A percentile compares a stretch with the other conserved stretches of the same genome.
phyloP scores from a whole-genome alignment of 2,113 vertebrate species.

The Crotalus viridis region DNA sequence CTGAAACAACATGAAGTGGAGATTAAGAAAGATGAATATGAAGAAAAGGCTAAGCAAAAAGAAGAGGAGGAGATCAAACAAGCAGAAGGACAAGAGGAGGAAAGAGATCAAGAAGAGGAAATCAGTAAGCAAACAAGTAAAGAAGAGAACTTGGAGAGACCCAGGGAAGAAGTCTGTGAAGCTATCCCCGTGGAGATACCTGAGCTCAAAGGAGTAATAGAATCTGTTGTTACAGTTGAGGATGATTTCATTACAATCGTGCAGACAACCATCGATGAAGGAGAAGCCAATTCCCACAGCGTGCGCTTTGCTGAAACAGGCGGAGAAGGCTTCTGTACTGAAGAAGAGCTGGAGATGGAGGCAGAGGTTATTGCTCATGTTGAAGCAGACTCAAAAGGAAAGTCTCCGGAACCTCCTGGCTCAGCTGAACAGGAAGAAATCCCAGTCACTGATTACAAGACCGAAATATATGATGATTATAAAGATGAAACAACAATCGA shows the following conservation, averaged over 20 bases:
- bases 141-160: conserved; percentile 46
- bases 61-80: conserved; percentile 66
- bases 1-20: not conserved
- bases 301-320: conserved; percentile 88
- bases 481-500: conserved; percentile 97
- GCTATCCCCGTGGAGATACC: conserved; percentile 55
- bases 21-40: conserved; percentile 42
- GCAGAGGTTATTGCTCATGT: conserved; percentile 69
- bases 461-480: conserved; percentile 90
- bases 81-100: conserved; percentile 58
- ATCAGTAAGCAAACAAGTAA: conserved; percentile 52
- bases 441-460: conserved; percentile 80
- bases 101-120: conserved; percentile 63
- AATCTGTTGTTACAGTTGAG: conserved; percentile 94
- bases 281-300: conserved; percentile 86
- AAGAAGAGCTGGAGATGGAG: conserved; percentile 61
- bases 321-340: conserved; percentile 64
- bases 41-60: conserved; percentile 41
- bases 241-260: conserved; percentile 98
- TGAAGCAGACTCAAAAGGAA: conserved; percentile 79
- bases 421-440: conserved; percentile 75
- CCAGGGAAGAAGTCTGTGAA: conserved; percentile 39
- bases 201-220: conserved; percentile 83
- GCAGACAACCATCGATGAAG: conserved; percentile 90
- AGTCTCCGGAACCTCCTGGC: conserved; percentile 75